Conservation (phyloP, 2,113 vertebrate genomes). For the Zootoca vivipara region DNA sequence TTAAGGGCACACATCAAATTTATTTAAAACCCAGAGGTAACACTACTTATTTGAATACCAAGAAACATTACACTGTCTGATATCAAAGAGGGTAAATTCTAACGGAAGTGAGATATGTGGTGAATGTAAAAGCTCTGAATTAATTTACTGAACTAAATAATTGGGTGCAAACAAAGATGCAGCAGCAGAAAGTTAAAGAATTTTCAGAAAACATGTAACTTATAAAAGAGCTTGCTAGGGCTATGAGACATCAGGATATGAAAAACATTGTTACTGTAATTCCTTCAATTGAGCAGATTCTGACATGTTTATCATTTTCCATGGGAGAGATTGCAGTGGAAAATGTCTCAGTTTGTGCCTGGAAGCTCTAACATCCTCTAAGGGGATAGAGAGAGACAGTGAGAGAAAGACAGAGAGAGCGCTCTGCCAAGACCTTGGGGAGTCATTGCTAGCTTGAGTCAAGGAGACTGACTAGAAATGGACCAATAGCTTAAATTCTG, state of each 20-base stretch:
- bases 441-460: not conserved
- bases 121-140: constrained; percentile 56
- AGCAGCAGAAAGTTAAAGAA: constrained; percentile 29
- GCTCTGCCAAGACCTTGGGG: not conserved
- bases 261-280: constrained; percentile 13
- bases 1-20: constrained; percentile 58
- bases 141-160: constrained; percentile 46
- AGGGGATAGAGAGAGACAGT: not conserved
- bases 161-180: constrained; percentile 38
- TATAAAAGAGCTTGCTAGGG: constrained; percentile 48
- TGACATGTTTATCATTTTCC: not conserved
- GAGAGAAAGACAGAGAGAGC: not conserved
- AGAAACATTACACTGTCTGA: constrained; percentile 7
- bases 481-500: not conserved
- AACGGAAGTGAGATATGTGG: constrained; percentile 35
- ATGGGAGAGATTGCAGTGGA: not conserved
- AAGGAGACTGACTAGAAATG: not conserved
- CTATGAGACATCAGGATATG: not conserved
- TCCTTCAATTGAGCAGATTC: not conserved
- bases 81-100: constrained; percentile 24
- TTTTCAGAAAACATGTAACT: constrained; percentile 25
- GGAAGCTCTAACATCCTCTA: not conserved
- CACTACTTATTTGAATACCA: constrained; percentile 41
- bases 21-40: constrained; percentile 55
- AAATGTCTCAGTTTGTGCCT: not conserved